A percentile compares a stretch with the other conserved stretches of the same genome.
Conservation (phyloP, 2,888 invertebrate genomes). For the Lathronympha strigana region DNA sequence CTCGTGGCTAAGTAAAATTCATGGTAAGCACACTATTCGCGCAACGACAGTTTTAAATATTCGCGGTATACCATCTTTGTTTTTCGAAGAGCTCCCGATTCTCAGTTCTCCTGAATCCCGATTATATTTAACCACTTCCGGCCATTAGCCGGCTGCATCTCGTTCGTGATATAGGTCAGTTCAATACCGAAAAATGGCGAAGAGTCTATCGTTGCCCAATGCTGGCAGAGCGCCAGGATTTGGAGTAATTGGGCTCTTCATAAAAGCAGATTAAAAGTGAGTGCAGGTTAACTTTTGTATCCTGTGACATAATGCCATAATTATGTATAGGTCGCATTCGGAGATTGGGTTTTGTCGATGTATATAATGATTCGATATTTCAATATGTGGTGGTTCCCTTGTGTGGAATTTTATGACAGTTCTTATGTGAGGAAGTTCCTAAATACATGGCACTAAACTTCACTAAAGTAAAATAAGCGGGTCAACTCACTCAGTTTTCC, state of each 20-base stretch:
- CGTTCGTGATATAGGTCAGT: constrained; percentile 38
- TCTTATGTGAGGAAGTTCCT: too few relatives aligned
- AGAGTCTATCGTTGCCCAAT: constrained; percentile 35
- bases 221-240: constrained; percentile 35
- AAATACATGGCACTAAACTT: too few relatives aligned
- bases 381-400: too few relatives aligned
- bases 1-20: too few relatives aligned
- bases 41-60: too few relatives aligned
- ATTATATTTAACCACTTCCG: constrained; percentile 36
- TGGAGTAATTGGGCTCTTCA: constrained; percentile 34
- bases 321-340: neutral
- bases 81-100: neutral
- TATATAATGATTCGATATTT: too few relatives aligned
- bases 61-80: neutral
- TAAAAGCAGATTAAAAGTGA: constrained; percentile 25
- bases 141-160: constrained; percentile 34
- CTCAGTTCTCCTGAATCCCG: constrained; percentile 9
- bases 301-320: neutral
- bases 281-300: constrained; percentile 23
- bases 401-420: too few relatives aligned
- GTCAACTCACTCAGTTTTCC: too few relatives aligned
- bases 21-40: too few relatives aligned
- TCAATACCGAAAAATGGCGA: constrained; percentile 35
- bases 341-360: neutral
- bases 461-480: too few relatives aligned